Evolutionary conservation across 2,888 invertebrate genomes (phyloP).

Genomic region (Phengaris arion): DNA sequence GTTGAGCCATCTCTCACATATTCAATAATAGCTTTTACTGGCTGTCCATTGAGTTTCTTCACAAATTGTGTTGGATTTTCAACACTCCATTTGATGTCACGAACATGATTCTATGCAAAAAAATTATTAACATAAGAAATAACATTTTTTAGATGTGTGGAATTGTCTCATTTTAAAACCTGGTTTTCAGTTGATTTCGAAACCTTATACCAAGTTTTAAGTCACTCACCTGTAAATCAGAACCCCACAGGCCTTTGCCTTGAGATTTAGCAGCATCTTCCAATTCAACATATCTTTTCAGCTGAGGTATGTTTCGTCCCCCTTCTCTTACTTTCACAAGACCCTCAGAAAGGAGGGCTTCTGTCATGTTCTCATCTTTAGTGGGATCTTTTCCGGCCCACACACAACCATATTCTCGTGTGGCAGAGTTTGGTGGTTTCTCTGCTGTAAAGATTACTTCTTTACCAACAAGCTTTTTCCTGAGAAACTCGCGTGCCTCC

Average conservation of each 20-base stretch:
- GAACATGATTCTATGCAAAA: slow-evolving; percentile 82
- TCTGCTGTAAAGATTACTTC: slow-evolving; percentile 92
- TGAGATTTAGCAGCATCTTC: slow-evolving; percentile 94
- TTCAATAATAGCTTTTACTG: slow-evolving; percentile 95
- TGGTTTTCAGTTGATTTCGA: too few relatives aligned
- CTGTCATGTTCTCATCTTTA: slow-evolving; percentile 92
- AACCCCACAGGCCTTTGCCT: slow-evolving; percentile 90
- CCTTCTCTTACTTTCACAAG: slow-evolving; percentile 87
- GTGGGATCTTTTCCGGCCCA: slow-evolving; percentile 90
- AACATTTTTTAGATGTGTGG: background rate
- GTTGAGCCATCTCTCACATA: slow-evolving; percentile 99
- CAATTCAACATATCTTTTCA: slow-evolving; percentile 86
- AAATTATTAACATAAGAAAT: background rate
- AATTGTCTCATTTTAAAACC: too few relatives aligned
- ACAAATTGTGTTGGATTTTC: slow-evolving; percentile 87
- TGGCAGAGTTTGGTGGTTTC: slow-evolving; percentile 89
- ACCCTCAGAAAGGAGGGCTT: slow-evolving; percentile 93
- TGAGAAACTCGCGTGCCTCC: slow-evolving; percentile 97
- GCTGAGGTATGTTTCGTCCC: slow-evolving; percentile 81
- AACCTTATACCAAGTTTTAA: too few relatives aligned
- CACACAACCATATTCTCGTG: slow-evolving; percentile 91
- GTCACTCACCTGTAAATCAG: slow-evolving; percentile 55
- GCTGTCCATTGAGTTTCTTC: slow-evolving; percentile 91
- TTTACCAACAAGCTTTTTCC: slow-evolving; percentile 94
- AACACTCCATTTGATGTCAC: slow-evolving; percentile 92